Evolutionary conservation across 1,140 invertebrate species (phyloP), one percentile per base, ranked within the genome.

Genomic region (Choristoneura fumiferana): DNA sequence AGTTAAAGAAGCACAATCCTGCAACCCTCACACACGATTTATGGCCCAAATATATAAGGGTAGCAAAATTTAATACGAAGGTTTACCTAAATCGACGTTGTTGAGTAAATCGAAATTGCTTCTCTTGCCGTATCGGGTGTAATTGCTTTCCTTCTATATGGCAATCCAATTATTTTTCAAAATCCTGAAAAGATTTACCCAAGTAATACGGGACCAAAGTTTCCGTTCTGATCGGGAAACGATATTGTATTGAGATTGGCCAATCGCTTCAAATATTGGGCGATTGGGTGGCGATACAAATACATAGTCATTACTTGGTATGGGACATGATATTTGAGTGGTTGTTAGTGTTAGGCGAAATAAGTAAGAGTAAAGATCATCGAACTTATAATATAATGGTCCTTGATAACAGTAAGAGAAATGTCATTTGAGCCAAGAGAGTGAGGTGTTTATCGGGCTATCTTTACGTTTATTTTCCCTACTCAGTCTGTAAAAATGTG

Each of bases 151-250:
- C 76, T 76, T 76, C 75, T 75, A 78, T 78, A 64, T 63, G 65
- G 73, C 74, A 69, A 81, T 78, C 78, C 81, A 86, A 84, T 86
- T 86, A 86, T 81, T 84, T 86, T 78, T 81, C 78, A 78, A 75
- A 77, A 69, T 71, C 77, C 70, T 78, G 69, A 73, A 81, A 81
- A 81, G 76, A 81, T 80, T 77, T 76, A 77, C 72, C 74, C 63
- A 45, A 56, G 65, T 67, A 69, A 78, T 77, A 73, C 69, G 71
- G 39, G 64, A 65, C 59, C 53, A 70, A 76, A 81, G 69, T 80
- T 84, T 76, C 67, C 67, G 72, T 78, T 78, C 67, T 70, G 67
- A 80, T 76, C 65, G 71, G 69, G 68, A 76, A 78, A 72, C 70
- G 72, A 81, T 80, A 84, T 80, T 76, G 71, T 76, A 73, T 62